Base-by-base conservation (phyloP, 2,888 invertebrate species). In the Aspidiotus destructor region DNA sequence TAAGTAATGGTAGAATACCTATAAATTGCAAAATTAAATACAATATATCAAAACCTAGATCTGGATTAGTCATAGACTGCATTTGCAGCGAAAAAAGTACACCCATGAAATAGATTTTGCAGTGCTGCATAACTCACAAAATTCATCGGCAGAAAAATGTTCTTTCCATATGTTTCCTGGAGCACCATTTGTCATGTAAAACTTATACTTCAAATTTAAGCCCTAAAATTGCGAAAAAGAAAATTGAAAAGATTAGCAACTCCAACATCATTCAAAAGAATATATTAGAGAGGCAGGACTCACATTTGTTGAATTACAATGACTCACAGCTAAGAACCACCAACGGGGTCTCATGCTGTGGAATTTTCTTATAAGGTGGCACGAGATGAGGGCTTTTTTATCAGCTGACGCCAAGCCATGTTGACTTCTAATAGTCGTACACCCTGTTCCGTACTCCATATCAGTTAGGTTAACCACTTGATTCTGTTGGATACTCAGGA, bases 81-180 rank as follows among this genome's bases (percentile, higher is more conserved):
- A 11, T 48, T 13, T 48, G 2, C 48, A 48, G 2, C 2, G 11
- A 48, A 44, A 44, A 10, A 44, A 10, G 8, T 44, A n/a, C n/a
- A 48, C 6, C 48, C 13, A 44, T 44, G 13, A n/a, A n/a, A n/a
- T n/a, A 28, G 28, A 3, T 28, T 28, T 5, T 28, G 28, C 28
- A 28, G 28, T 28, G 28, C 28, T 28, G 48, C 48, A 13, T 75
- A 70, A 81, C 89, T 86, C 81, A 92, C 94, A 92, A 79, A 94
- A 93, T 79, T 96, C 92, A 77, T 96, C 95, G 9, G 93, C 94
- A 0, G 94, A 94, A 76, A 93, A 94, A 75, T 96, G 94, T 75
- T 89, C 86, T 74, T 86, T 87, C 87, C 92, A 90, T 73, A 89
- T 86, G 74, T 88, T 88, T 0, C 86, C 87, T 1, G 84, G 82